Evolutionary conservation across 1,140 invertebrate species (phyloP), one percentile per base, ranked within the genome.

Genomic region (Drosophila tropicalis): DNA sequence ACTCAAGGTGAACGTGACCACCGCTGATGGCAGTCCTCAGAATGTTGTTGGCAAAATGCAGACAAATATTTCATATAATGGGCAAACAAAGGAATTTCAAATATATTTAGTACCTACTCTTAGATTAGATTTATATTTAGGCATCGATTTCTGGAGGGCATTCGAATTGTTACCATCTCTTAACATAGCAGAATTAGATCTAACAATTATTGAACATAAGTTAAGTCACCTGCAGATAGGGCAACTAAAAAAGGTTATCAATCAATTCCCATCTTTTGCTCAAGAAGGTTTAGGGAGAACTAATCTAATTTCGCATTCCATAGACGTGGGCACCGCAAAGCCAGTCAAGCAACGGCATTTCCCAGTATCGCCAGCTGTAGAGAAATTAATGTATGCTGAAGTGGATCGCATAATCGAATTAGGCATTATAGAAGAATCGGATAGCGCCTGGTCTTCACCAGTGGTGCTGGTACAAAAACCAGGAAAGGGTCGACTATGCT

Each of bases 381-480:
- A n/a, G n/a, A n/a, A n/a, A n/a, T n/a, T n/a, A n/a, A n/a, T 54
- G 22, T 54, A 22, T 22, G 7, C 19, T 3, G 47, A 54, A 22
- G 22, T 54, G 2, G 47, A 54, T 12, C 9, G 19, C 10, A 54
- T 54, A 19, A 10, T 54, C 3, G 22, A 22, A 10, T 25, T 22
- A 22, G 47, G 47, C 1, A 22, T 54, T 22, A 36, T 58, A 17
- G 57, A 58, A 58, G 57, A 29, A 5, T 32, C 57, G 2, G 34
- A 19, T 32, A 36, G 29, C 2, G 57, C 57, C 0, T 58, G 57
- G 57, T 58, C 32, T 19, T 58, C 57, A 17, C 57, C 57, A 36
- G 34, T 32, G 1, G 32, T 58, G 7, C 32, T 58, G 10, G 34
- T 54, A 22, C 10, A n/a, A 22, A 25, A 54, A 54, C 15, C 47